Base-by-base conservation (phyloP, 1,140 invertebrate species). In the Listronotus oregonensis region DNA sequence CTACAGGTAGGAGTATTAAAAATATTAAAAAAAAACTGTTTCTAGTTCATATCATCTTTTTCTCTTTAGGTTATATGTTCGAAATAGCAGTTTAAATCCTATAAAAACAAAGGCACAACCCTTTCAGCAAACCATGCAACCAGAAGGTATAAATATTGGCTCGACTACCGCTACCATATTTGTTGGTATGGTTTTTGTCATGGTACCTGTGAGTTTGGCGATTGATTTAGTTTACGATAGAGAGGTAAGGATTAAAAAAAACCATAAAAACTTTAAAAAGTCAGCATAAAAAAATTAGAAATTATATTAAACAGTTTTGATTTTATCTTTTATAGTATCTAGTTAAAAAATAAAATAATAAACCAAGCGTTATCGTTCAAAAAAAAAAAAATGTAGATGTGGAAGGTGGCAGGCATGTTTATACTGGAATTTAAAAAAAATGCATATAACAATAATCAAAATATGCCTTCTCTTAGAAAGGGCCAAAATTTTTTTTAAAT, bases 141-240 rank as follows among this genome's bases (percentile, higher is more conserved):
- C 85, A 1, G 85, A 88, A 59, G 85, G 85, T 58, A 90, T 91
- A 70, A 89, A 90, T 73, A 74, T 87, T 34, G 86, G 86, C n/a
- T 85, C 86, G 47, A 88, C 90, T 31, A 86, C 87, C 3, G 86
- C 89, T 27, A 83, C 89, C 12, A 82, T 90, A 1, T 87, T 91
- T 62, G 85, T 93, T 73, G 91, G 90, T 10, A 88, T 93, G 85
- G 87, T 89, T 50, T 91, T 93, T 73, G 86, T 89, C 3, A 75
- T 91, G 43, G 84, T 93, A 37, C 88, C 91, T 0, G 86, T 91
- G 50, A 89, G 87, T 37, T 81, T 94, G 67, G 88, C 87, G 10
- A 85, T 91, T n/a, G 90, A 92, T 60, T 87, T 93, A 79, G 91
- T 94, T 0, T 87, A 90, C 72, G 92, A 94, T 80, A 82, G 91